A percentile compares a stretch with the other conserved stretches of the same genome.
These are phyloP conservation scores for Puma concolor DNA, from an alignment of 2,113 vertebrate species.

Conservation along the genomic window DNA sequence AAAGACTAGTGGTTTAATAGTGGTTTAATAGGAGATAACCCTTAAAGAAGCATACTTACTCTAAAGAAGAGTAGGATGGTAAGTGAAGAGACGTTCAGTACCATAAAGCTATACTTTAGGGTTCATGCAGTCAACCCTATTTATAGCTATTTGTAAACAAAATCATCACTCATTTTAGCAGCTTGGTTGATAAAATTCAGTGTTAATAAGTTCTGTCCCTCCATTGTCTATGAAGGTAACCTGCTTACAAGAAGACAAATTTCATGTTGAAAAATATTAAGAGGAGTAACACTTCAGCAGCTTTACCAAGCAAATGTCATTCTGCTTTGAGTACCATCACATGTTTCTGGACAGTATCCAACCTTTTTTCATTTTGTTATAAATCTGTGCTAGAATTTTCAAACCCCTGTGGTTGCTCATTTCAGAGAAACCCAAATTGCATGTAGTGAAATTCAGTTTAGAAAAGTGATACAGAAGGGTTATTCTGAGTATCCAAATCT, in stretches of 20 bases:
- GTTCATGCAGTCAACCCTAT: neutral
- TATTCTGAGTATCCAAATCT: slow-evolving; percentile 61
- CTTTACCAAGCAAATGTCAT: slow-evolving; percentile 50
- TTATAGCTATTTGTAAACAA: slow-evolving; percentile 9
- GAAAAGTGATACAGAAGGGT: slow-evolving; percentile 64
- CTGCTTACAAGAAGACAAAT: slow-evolving; percentile 42
- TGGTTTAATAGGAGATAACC: neutral
- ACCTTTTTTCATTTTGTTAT: slow-evolving; percentile 59
- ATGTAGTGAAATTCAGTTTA: slow-evolving; percentile 71
- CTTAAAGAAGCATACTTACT: neutral
- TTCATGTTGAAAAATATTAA: slow-evolving; percentile 7
- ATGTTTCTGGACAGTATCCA: slow-evolving; percentile 68
- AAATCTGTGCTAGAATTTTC: slow-evolving; percentile 60
- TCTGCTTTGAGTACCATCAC: slow-evolving; percentile 38
- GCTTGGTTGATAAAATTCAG: neutral
- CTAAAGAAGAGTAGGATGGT: neutral
- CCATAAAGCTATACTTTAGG: neutral
- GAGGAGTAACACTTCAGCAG: neutral
- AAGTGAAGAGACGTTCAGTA: neutral
- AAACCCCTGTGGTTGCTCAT: slow-evolving; percentile 54
- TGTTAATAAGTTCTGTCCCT: slow-evolving; percentile 26
- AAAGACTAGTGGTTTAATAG: neutral
- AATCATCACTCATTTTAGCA: neutral
- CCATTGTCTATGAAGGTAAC: neutral
- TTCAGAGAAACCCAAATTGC: slow-evolving; percentile 71